phyloP scores from a whole-genome alignment of 2,113 vertebrate species.

The Malurus elegans region DNA sequence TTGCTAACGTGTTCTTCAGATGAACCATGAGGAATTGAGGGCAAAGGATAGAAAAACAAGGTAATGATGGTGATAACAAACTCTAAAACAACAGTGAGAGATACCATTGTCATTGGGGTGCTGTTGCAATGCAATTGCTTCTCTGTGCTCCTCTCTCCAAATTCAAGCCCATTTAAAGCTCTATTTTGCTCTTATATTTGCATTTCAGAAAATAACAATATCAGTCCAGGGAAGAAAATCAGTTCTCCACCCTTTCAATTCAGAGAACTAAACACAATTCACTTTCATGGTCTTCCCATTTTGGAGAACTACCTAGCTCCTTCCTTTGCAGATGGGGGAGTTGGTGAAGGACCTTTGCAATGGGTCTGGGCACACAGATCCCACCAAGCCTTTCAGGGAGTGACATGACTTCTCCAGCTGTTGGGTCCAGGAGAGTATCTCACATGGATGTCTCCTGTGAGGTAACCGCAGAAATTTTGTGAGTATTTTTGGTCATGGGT shows the following conservation, averaged over 20 bases:
- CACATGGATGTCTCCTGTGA: background rate
- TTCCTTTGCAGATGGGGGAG: background rate
- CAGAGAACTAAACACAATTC: background rate
- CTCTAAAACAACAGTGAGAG: background rate
- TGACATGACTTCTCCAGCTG: background rate
- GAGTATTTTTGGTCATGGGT: background rate
- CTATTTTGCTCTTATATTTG: background rate
- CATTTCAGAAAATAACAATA: background rate
- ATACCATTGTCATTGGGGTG: background rate
- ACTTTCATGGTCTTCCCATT: background rate
- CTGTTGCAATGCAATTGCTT: background rate
- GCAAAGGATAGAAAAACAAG: background rate
- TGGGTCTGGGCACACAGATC: background rate
- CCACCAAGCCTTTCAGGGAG: background rate
- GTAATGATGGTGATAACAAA: background rate
- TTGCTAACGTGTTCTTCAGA: background rate
- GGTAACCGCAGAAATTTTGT: fast-evolving
- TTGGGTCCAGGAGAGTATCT: background rate
- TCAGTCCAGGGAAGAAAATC: background rate
- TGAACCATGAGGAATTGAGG: background rate
- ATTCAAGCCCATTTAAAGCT: background rate
- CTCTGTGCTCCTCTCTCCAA: background rate
- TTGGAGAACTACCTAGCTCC: background rate
- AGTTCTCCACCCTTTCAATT: background rate
- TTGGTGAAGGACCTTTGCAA: background rate